These are phyloP conservation scores for Ictalurus furcatus DNA, from an alignment of 2,113 vertebrate genomes.

Conservation along the genomic window DNA sequence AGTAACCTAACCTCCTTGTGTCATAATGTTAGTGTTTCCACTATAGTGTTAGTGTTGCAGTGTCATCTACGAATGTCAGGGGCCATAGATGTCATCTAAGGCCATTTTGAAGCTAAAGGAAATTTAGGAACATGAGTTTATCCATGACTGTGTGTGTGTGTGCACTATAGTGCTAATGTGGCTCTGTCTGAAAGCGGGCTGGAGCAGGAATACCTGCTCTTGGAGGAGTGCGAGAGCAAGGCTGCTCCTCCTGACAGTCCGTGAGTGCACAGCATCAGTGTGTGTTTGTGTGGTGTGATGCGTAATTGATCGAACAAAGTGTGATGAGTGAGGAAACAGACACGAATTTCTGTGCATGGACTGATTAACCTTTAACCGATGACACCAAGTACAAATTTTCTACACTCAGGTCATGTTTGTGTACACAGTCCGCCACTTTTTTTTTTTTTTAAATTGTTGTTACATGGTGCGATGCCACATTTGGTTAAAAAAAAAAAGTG, in stretches of 20 bases:
- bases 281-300: slow-evolving; percentile 33
- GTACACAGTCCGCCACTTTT: not conserved
- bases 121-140: not conserved
- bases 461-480: not conserved
- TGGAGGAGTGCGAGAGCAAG: slow-evolving; percentile 99
- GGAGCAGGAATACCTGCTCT: slow-evolving; percentile 90
- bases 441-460: not conserved
- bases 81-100: too few relatives aligned
- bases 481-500: too few relatives aligned
- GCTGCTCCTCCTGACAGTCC: slow-evolving; percentile 80
- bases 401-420: not conserved
- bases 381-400: not conserved
- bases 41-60: not conserved
- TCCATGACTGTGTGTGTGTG: not conserved
- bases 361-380: not conserved
- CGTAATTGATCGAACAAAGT: not conserved
- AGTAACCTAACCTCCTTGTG: not conserved
- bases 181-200: slow-evolving; percentile 79
- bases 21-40: not conserved
- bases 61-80: not conserved
- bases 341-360: slow-evolving; percentile 4
- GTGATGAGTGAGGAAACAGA: not conserved
- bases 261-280: slow-evolving; percentile 85
- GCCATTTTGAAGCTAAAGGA: not conserved
- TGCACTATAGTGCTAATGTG: slow-evolving; percentile 36